Evolutionary conservation across 2,797 vertebrate genomes (phyloP).

Genomic region (Oreortyx pictus): DNA sequence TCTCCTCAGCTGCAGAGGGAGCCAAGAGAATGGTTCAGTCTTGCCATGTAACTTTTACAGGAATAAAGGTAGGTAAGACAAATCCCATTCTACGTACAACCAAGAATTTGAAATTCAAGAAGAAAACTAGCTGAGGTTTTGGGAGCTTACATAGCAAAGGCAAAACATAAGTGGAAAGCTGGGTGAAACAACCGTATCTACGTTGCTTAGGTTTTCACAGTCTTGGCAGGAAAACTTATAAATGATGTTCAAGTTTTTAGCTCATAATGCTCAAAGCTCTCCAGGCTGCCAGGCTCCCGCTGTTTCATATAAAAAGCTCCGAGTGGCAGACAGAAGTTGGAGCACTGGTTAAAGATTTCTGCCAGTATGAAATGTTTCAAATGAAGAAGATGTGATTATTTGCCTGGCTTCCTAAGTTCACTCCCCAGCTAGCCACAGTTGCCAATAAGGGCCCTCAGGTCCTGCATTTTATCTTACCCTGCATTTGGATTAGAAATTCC

Average conservation of each 20-base stretch:
- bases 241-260: conserved; percentile 61
- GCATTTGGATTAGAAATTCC: neutral
- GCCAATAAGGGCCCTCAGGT: neutral
- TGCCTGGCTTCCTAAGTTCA: conserved; percentile 27
- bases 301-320: conserved; percentile 69
- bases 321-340: conserved; percentile 65
- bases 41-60: conserved; percentile 7
- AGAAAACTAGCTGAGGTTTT: conserved; percentile 37
- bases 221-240: conserved; percentile 60
- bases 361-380: conserved; percentile 65
- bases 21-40: conserved; percentile 45
- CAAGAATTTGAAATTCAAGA: conserved; percentile 23
- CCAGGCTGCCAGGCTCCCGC: conserved; percentile 66
- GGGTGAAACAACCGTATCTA: conserved; percentile 48
- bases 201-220: conserved; percentile 57
- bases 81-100: neutral
- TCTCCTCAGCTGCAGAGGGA: conserved; percentile 65
- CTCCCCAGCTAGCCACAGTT: neutral
- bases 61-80: conserved; percentile 27
- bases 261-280: neutral
- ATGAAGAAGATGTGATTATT: conserved; percentile 62
- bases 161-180: conserved; percentile 41
- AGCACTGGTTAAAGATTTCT: conserved; percentile 64
- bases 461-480: neutral
- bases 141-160: conserved; percentile 17